Base-by-base conservation (phyloP, 2,888 invertebrate species). In the Pecten maximus region DNA sequence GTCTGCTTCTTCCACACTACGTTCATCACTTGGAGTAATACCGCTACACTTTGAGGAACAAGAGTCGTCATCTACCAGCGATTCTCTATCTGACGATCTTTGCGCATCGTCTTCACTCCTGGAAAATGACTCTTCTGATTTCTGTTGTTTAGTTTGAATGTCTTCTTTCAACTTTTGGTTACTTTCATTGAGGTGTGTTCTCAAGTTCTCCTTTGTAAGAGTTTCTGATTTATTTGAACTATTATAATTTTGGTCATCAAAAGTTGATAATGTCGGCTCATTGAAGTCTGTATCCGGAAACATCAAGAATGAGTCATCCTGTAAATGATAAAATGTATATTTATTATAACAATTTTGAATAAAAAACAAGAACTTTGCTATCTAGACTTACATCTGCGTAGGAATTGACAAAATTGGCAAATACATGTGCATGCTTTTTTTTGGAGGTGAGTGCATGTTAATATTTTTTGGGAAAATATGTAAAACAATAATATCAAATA, bases 41-140 rank as follows among this genome's bases (percentile, higher is more conserved):
- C 98, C 95, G 92, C 97, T 96, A 92, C 97, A 95, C 91, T 96
- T 93, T 92, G 94, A 88, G 2, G 93, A 93, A 50, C 93, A 91
- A 19, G 92, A 92, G 19, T 92, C 91, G 39, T 54, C 50, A 4
- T 92, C 92, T 28, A 88, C 86, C 23, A 88, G 86, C 2, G 89
- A 88, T 28, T 90, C 90, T 39, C 44, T 40, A 54, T 87, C 88
- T 4, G 40, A 91, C n/a, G 87, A 10, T 54, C 50, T 54, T 54
- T 54, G 50, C 2, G 50, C 3, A 12, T 54, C 50, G 3, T 54
- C 50, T 54, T 74, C 74, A 28, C 35, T 74, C 35, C 74, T 28
- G 15, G 74, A 28, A 74, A 8, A 35, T 3, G 74, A 74, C 23
- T 74, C 74, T 35, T 28, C 74, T 4, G 35, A 74, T 23, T 74